Evolutionary conservation across 92 coral and sea anemone species (phyloP).

Genomic region (Bergia puertoricense): DNA sequence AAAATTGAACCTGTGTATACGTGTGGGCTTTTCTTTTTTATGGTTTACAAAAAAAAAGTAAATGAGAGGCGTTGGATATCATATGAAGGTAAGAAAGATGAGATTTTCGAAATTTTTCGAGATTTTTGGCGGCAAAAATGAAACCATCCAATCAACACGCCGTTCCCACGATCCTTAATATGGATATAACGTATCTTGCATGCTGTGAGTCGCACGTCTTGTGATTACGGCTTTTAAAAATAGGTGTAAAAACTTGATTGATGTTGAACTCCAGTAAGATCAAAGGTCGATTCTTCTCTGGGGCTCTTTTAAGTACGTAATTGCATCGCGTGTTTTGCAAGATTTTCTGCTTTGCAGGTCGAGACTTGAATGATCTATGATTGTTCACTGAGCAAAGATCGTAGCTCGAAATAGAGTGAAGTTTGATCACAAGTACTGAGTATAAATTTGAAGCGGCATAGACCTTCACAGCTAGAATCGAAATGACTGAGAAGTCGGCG

Average conservation of each 20-base stretch:
- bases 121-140: constrained; percentile 26
- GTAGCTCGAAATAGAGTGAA: background rate
- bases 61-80: background rate
- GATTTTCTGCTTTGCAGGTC: background rate
- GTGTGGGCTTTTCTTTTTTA: background rate
- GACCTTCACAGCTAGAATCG: background rate
- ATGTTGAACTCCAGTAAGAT: background rate
- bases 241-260: background rate
- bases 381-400: background rate
- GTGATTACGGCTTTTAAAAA: background rate
- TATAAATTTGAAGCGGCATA: background rate
- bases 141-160: constrained; percentile 19
- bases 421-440: background rate
- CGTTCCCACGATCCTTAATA: background rate
- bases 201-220: background rate
- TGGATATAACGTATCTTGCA: background rate
- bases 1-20: no score
- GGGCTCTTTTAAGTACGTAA: background rate
- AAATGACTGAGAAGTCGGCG: constrained; percentile 76
- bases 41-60: background rate
- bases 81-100: background rate
- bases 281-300: constrained; percentile 14
- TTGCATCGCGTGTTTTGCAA: background rate
- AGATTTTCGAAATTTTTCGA: background rate
- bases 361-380: background rate